Conservation (phyloP, 2,797 vertebrate genomes). For the Spondyliosoma cantharus region DNA sequence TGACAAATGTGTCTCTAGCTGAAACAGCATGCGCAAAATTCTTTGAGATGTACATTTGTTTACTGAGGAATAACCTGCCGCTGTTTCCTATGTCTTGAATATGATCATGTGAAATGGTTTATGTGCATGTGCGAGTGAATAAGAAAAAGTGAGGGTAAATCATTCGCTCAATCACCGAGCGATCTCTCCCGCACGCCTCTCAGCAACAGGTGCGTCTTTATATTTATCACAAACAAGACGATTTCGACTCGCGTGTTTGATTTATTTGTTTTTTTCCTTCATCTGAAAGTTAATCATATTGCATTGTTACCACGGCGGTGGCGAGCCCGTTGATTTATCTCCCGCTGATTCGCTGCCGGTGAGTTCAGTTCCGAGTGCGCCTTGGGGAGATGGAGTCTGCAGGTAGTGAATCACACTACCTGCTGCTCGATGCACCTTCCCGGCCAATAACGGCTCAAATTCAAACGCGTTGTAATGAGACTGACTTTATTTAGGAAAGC, state of each 20-base stretch:
- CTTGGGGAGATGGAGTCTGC: conserved; percentile 48
- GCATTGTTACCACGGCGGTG: conserved; percentile 51
- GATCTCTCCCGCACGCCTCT: neutral
- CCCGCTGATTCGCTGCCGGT: conserved; percentile 31
- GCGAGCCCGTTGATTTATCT: conserved; percentile 56
- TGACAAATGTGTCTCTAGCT: neutral
- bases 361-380: conserved; percentile 33
- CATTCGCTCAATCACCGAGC: neutral
- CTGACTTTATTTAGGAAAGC: conserved; percentile 53
- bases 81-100: neutral
- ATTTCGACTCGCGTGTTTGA: conserved; percentile 19
- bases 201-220: neutral
- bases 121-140: neutral
- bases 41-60: conserved; percentile 1
- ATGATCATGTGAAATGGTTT: neutral
- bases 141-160: neutral
- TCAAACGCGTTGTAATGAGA: conserved; percentile 48
- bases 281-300: conserved; percentile 48
- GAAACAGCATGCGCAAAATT: neutral
- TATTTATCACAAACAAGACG: neutral
- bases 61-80: neutral
- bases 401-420: conserved; percentile 53
- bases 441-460: conserved; percentile 40
- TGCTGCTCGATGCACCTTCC: conserved; percentile 21
- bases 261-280: conserved; percentile 15